Evolutionary conservation across 2,797 vertebrate species (phyloP).

Genomic region (Sebastes diaconus): DNA sequence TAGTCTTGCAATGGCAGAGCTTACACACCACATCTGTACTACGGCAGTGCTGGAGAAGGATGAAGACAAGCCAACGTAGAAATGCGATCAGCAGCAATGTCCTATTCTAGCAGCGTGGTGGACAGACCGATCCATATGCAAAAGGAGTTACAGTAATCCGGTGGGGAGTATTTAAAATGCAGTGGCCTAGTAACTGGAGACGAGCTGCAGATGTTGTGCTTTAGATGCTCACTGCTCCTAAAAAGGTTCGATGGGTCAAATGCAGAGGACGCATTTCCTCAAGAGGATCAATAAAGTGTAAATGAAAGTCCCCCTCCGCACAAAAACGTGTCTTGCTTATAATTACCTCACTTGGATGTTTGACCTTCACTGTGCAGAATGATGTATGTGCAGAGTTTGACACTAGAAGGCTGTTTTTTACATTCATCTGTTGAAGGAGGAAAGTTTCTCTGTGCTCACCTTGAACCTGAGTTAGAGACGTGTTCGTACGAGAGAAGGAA

Average conservation of each 20-base stretch:
- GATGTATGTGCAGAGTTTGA: not conserved
- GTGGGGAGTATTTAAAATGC: not conserved
- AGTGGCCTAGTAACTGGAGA: not conserved
- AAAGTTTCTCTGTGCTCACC: not conserved
- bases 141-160: constrained; percentile 20
- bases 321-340: not conserved
- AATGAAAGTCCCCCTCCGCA: not conserved
- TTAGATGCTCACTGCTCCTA: not conserved
- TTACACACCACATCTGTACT: constrained; percentile 4
- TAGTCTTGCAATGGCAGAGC: not conserved
- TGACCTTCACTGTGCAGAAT: constrained; percentile 1
- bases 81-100: constrained; percentile 15
- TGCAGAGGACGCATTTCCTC: not conserved
- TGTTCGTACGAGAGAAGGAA: not conserved
- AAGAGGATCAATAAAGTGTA: not conserved
- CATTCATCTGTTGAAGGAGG: not conserved
- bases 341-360: not conserved
- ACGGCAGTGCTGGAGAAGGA: not conserved
- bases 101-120: not conserved
- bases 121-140: constrained; percentile 21
- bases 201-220: not conserved
- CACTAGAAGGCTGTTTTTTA: not conserved
- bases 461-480: not conserved
- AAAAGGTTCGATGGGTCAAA: constrained; percentile 7
- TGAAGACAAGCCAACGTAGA: constrained; percentile 19